Evolutionary conservation across 2,797 vertebrate genomes (phyloP).

Genomic region (Choloepus didactylus): DNA sequence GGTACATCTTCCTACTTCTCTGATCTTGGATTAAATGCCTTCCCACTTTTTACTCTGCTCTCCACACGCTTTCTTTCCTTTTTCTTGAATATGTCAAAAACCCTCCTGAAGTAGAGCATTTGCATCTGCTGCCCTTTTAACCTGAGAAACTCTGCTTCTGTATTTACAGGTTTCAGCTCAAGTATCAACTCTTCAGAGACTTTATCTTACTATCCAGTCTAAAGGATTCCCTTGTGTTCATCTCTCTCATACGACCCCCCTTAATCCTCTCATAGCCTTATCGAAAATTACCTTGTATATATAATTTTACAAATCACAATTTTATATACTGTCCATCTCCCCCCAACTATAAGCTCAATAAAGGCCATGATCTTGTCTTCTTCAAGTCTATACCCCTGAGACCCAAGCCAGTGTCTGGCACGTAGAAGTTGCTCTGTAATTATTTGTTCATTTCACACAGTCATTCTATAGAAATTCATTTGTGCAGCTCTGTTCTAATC

Average conservation of each 20-base stretch:
- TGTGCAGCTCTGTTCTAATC: neutral
- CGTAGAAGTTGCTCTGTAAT: neutral
- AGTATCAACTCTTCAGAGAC: neutral
- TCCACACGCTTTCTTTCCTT: neutral
- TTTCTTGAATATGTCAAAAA: neutral
- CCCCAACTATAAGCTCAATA: too few relatives aligned
- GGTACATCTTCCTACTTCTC: neutral
- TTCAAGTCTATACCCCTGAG: neutral
- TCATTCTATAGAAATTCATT: neutral
- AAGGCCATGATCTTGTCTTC: neutral
- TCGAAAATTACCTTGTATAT: neutral
- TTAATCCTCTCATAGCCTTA: neutral
- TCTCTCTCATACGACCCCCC: neutral
- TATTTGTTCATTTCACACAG: neutral
- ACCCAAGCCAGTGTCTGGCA: neutral
- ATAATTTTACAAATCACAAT: neutral
- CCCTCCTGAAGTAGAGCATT: neutral
- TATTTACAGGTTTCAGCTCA: neutral
- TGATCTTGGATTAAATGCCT: neutral
- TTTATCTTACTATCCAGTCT: neutral
- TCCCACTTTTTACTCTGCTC: neutral
- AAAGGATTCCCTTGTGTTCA: too few relatives aligned
- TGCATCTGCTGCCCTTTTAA: neutral
- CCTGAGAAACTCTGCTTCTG: neutral
- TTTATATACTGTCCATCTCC: neutral